A percentile compares a stretch with the other conserved stretches of the same genome.
These are phyloP conservation scores for Trachemys scripta DNA, from an alignment of 2,113 vertebrate species.

Conservation along the genomic window DNA sequence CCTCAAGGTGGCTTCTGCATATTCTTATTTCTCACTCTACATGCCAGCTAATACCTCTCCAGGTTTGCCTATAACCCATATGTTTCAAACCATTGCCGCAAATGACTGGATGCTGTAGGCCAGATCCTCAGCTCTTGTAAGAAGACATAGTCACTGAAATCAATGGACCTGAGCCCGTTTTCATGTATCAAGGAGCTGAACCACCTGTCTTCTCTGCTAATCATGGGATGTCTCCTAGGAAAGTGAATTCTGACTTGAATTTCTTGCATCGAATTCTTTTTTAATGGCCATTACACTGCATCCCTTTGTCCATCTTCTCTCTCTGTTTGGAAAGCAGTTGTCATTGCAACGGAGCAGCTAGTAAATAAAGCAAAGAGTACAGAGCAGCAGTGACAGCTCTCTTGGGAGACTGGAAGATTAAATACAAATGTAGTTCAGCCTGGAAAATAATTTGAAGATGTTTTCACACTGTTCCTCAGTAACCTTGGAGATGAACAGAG, in stretches of 20 bases:
- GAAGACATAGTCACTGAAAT: background rate
- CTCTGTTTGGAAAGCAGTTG: background rate
- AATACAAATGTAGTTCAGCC: background rate
- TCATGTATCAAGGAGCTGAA: background rate
- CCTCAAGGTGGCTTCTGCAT: rapidly evolving
- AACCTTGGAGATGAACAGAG: background rate
- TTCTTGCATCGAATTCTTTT: background rate
- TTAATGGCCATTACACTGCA: background rate
- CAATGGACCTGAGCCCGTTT: background rate
- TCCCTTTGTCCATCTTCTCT: background rate
- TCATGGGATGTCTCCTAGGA: background rate
- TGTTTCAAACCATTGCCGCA: background rate
- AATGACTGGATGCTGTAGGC: too few relatives aligned
- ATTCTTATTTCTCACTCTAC: background rate
- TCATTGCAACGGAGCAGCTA: background rate
- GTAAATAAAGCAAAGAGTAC: background rate
- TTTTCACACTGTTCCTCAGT: background rate
- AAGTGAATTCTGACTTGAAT: background rate
- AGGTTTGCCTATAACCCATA: rapidly evolving
- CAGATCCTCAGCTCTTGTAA: background rate
- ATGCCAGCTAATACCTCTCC: background rate
- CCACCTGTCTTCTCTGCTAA: background rate
- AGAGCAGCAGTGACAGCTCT: rapidly evolving
- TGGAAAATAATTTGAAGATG: background rate
- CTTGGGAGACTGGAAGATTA: background rate